These are phyloP conservation scores for Babylonia areolata DNA, from an alignment of 1,140 invertebrate species.

Conservation along the genomic window DNA sequence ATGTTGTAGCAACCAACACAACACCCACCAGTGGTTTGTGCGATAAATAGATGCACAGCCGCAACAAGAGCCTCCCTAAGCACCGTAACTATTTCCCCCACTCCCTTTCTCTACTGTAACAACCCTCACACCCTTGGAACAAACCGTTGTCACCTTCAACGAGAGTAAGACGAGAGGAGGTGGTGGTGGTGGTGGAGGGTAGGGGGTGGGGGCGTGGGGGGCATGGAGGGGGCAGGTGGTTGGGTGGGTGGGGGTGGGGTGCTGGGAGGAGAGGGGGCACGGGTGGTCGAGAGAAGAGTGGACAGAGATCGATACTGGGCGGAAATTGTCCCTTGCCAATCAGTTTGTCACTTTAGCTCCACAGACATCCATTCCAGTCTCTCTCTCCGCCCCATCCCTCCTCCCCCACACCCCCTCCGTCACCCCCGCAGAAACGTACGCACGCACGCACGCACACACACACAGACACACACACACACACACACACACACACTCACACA, in stretches of 20 bases:
- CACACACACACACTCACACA: not conserved
- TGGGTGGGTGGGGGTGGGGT: too few species aligned
- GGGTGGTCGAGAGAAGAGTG: not conserved
- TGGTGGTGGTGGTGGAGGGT: too few species aligned
- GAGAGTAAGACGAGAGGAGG: too few species aligned
- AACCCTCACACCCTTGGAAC: too few species aligned
- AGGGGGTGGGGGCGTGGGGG: too few species aligned
- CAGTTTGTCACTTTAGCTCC: not conserved
- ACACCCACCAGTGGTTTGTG: too few species aligned
- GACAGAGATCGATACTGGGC: not conserved
- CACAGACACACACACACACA: not conserved
- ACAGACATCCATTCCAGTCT: not conserved
- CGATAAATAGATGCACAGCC: not conserved
- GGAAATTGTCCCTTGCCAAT: slow-evolving; percentile 11
- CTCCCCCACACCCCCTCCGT: not conserved
- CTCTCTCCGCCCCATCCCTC: not conserved
- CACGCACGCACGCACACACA: not conserved
- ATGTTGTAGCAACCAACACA: too few species aligned
- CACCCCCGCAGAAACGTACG: too few species aligned
- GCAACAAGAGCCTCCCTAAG: not conserved
- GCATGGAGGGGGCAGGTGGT: too few species aligned
- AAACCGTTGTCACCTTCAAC: too few species aligned
- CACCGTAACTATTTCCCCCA: too few species aligned
- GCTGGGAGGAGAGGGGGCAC: not conserved
- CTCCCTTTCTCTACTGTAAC: too few species aligned